Evolutionary conservation across 2,113 vertebrate species (phyloP), one percentile per base, ranked within the genome.

Genomic region (Ia io): DNA sequence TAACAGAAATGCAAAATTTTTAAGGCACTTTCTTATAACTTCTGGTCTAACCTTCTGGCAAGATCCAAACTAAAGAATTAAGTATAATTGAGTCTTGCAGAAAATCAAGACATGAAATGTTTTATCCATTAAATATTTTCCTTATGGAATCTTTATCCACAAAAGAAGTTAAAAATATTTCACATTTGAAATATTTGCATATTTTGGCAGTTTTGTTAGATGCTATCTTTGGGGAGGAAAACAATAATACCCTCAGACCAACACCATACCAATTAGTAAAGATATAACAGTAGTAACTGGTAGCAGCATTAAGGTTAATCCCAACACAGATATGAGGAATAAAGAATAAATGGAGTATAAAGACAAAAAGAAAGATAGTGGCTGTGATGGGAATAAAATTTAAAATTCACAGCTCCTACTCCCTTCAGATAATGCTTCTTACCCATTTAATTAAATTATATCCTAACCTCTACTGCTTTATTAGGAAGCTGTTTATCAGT

Each of bases 401-500:
- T 91, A 63, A 37, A 70, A 47, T 5, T 67, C 82, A 88, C 56
- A 93, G 95, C 85, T 61, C 85, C 85, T 95, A 30, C n/a, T 89
- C 92, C 69, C 88, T 95, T 80, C 95, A 95, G 53, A 94, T 93
- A 79, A 88, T 85, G 95, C 93, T 96, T 96, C 96, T 97, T 97
- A 96, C 97, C 95, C 92, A 95, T 95, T 95, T 84, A 95, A 84
- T 89, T 96, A 97, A 95, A 97, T 96, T 88, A 96, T 56, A 95
- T 96, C 96, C 97, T 97, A 96, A 99, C 99, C 99, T 99, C 99
- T 76, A 99, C 98, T 25, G 99, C 99, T 98, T 99, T 99, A 98
- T 99, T 99, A 74, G 99, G 99, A 94, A 99, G 98, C 84, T 99
- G 99, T 95, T 99, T 99, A 98, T 99, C 99, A 3, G 99, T 99